phyloP scores from a whole-genome alignment of 2,888 invertebrate species.

The Heteropelma amictum region DNA sequence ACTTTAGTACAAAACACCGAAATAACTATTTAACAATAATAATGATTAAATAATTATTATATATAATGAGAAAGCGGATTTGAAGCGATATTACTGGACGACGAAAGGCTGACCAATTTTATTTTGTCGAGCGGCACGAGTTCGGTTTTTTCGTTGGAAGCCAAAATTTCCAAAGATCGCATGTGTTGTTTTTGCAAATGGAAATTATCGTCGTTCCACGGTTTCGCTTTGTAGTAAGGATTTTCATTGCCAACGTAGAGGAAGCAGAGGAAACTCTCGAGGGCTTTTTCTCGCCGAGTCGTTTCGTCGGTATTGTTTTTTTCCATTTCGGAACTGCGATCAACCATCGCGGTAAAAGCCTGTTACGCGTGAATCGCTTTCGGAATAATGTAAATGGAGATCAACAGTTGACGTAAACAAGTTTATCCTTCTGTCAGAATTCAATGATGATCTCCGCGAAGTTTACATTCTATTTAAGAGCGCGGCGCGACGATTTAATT shows the following conservation, averaged over 20 bases:
- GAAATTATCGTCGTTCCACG: conserved; percentile 80
- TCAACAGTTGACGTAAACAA: too few relatives aligned
- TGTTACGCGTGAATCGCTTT: neutral
- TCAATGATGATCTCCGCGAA: too few relatives aligned
- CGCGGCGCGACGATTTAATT: too few relatives aligned
- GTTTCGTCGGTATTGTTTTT: neutral
- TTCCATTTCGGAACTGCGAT: neutral
- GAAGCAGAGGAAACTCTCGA: conserved; percentile 78
- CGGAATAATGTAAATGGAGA: neutral
- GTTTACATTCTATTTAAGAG: too few relatives aligned
- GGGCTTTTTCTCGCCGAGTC: conserved; percentile 51
- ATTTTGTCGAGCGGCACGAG: conserved; percentile 69
- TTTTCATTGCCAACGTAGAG: conserved; percentile 80
- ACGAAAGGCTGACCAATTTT: conserved; percentile 63
- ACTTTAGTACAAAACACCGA: neutral
- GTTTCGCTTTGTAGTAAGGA: conserved; percentile 81
- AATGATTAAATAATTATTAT: neutral
- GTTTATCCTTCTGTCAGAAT: too few relatives aligned
- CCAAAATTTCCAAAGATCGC: conserved; percentile 73
- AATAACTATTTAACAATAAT: conserved; percentile 1
- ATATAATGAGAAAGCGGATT: too few relatives aligned
- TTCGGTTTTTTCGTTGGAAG: conserved; percentile 63
- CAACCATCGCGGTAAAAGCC: neutral
- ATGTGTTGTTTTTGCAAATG: conserved; percentile 77
- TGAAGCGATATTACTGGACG: too few relatives aligned